Base-by-base conservation (phyloP, 2,888 invertebrate species). In the Scaeva pyrastri region DNA sequence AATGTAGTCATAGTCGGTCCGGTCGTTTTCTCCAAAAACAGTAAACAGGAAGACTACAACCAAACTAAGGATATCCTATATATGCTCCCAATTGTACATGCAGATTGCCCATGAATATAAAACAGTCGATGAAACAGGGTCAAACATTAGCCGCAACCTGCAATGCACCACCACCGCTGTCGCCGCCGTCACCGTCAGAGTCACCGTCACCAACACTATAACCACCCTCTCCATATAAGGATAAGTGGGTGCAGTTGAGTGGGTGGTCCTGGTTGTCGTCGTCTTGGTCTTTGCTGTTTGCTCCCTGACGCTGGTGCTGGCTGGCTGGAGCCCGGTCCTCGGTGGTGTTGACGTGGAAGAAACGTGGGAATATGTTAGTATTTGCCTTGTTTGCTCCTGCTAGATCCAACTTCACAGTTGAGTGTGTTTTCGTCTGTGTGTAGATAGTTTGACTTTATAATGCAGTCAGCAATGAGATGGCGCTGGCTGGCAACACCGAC, bases 61-160 rank as follows among this genome's bases (percentile, higher is more conserved):
- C 82, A 64, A 82, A 82, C 82, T 86, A 82, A 86, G 86, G 86
- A 86, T 86, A 86, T 86, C 86, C 86, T 86, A 45, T 36, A 79
- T 84, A 52, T 45, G 86, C 78, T 86, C 86, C 71, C n/a, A n/a
- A 82, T 86, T 86, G 77, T 71, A 86, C 88, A 84, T 88, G 77
- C 84, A 85, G 84, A 88, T 82, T 88, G 88, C 86, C 88, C 88
- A 88, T 89, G 88, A 89, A 88, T 86, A 88, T 89, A 88, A 88
- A 89, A 88, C 84, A 88, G 79, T 78, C 78, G 86, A 82, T 88
- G 77, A 90, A 92, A 92, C 90, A 91, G 92, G 92, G 92, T 92
- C 92, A 92, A 91, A 92, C 90, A 91, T 91, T 91, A 91, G 91
- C 91, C 91, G 91, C 91, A 91, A 91, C 91, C 92, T 92, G 92